These are phyloP conservation scores for Myiotriccus ornatus DNA, from an alignment of 2,797 vertebrate species.

Conservation along the genomic window DNA sequence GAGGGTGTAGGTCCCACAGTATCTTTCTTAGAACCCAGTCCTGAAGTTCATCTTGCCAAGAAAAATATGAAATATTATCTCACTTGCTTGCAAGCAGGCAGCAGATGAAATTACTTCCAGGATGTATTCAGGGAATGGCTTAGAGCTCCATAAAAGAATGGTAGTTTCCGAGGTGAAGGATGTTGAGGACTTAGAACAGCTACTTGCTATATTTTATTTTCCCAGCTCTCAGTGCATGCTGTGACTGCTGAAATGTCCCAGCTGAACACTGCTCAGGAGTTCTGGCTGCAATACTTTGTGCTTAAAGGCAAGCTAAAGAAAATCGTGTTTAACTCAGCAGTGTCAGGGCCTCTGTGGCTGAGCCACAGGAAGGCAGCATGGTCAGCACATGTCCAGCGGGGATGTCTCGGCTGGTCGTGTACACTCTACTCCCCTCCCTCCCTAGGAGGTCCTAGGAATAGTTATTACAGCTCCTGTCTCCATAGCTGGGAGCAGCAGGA, in stretches of 20 bases:
- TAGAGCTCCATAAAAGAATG: neutral
- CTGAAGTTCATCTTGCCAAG: neutral
- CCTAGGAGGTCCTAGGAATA: neutral
- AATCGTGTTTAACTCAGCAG: neutral
- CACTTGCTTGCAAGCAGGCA: neutral
- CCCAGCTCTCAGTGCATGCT: neutral
- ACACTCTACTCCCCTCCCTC: neutral
- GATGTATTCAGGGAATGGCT: neutral
- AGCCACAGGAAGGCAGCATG: fast-evolving
- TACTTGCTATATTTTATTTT: neutral
- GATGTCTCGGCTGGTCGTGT: fast-evolving
- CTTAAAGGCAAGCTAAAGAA: neutral
- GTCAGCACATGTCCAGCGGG: fast-evolving
- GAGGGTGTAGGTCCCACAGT: neutral
- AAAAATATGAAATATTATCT: neutral
- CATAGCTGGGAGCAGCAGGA: neutral
- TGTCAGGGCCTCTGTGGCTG: fast-evolving
- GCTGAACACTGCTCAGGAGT: neutral
- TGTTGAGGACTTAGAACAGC: neutral
- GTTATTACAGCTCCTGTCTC: neutral
- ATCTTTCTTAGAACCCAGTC: neutral
- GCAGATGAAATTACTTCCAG: neutral
- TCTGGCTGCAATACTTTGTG: fast-evolving
- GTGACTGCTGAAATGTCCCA: neutral
- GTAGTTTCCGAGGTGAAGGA: fast-evolving